phyloP scores from a whole-genome alignment of 1,140 invertebrate species.

The Lutraria rhynchaena region DNA sequence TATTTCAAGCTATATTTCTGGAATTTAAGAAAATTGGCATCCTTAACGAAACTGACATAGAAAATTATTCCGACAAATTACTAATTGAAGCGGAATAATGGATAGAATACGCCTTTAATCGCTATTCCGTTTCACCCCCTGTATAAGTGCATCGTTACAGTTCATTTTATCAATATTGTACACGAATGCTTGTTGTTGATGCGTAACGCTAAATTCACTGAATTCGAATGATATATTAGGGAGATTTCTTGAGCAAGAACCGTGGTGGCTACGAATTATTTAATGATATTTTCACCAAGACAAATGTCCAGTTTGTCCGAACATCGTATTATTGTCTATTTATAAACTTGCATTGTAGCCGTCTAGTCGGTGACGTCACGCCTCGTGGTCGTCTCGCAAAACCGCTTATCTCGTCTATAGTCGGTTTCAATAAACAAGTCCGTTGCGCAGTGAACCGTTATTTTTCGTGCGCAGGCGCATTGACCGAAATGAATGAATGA shows the following conservation, averaged over 20 bases:
- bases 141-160: neutral
- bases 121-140: constrained; percentile 12
- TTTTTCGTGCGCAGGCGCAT: neutral
- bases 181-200: neutral
- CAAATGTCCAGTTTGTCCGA: neutral
- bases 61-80: neutral
- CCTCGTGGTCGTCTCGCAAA: constrained; percentile 36
- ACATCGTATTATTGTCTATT: neutral
- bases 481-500: too few species aligned
- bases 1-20: too few species aligned
- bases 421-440: constrained; percentile 39
- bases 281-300: too few species aligned
- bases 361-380: constrained; percentile 60
- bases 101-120: neutral
- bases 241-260: too few species aligned
- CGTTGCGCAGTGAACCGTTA: neutral
- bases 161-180: too few species aligned
- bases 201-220: too few species aligned
- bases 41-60: neutral
- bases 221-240: too few species aligned
- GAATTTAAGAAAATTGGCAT: neutral
- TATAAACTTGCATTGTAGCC: constrained; percentile 50
- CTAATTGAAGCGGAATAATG: neutral
- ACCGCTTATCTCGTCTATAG: constrained; percentile 57
- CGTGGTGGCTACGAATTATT: too few species aligned